Conservation (phyloP, 2,797 vertebrate species). For the Chaenodraco wilsoni region DNA sequence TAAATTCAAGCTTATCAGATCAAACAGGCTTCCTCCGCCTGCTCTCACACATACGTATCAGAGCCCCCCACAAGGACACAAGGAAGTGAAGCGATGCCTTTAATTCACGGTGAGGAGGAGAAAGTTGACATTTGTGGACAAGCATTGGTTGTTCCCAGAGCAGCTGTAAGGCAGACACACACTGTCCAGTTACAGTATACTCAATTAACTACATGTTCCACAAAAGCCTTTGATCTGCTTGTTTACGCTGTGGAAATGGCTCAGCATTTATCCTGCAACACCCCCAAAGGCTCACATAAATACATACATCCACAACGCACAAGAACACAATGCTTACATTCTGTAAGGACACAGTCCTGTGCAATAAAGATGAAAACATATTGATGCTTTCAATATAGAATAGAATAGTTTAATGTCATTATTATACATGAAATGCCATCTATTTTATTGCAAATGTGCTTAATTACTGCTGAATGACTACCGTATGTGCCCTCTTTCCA, state of each 20-base stretch:
- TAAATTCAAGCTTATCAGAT: constrained; percentile 79
- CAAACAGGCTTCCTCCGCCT: constrained; percentile 72
- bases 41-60: constrained; percentile 45
- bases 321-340: constrained; percentile 14
- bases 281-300: constrained; percentile 6
- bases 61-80: constrained; percentile 65
- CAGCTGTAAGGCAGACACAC: constrained; percentile 44
- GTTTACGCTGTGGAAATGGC: constrained; percentile 46
- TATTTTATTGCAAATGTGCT: background rate
- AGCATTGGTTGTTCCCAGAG: constrained; percentile 39
- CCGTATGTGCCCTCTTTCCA: background rate
- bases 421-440: background rate
- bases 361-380: background rate
- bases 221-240: constrained; percentile 73
- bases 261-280: constrained; percentile 37
- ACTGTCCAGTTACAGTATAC: constrained; percentile 56
- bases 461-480: background rate
- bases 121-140: constrained; percentile 74
- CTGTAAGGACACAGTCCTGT: background rate
- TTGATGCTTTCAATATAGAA: constrained; percentile 1
- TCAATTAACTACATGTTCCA: constrained; percentile 63
- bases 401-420: no score
- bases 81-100: constrained; percentile 55
- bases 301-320: background rate
- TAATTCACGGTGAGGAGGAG: constrained; percentile 67